Percentiles rank a stretch among this genome's conserved stretches.
Evolutionary conservation across 2,888 invertebrate species (phyloP).

Genomic region (Caenorhabditis sp.): DNA sequence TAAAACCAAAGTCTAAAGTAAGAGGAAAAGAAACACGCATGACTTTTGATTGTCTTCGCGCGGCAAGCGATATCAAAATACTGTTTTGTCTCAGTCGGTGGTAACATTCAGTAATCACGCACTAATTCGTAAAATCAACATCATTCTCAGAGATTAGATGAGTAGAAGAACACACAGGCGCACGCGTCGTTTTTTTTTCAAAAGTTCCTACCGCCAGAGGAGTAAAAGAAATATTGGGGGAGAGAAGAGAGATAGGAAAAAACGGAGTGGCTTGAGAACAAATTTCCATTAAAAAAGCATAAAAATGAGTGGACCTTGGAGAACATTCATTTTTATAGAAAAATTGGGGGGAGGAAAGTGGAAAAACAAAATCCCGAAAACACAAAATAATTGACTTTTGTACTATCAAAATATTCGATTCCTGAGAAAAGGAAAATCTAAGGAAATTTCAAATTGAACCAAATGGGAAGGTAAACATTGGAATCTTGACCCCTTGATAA

Average conservation of each 20-base stretch:
- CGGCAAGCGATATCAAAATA: conserved; percentile 39
- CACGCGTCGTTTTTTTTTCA: not conserved
- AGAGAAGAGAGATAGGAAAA: not conserved
- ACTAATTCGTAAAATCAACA: conserved; percentile 53
- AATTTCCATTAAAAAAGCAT: too few relatives aligned
- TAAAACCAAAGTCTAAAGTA: not conserved
- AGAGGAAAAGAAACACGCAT: conserved; percentile 21
- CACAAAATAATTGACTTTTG: too few relatives aligned
- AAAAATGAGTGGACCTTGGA: too few relatives aligned
- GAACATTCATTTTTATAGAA: conserved; percentile 1
- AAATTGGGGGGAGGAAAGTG: too few relatives aligned
- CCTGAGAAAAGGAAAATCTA: not conserved
- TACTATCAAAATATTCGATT: too few relatives aligned
- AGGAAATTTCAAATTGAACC: too few relatives aligned
- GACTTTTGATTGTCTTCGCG: conserved; percentile 15
- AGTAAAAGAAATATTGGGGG: not conserved
- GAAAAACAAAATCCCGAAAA: too few relatives aligned
- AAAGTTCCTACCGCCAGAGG: not conserved
- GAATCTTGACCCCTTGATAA: conserved; percentile 44
- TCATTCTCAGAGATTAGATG: conserved; percentile 42
- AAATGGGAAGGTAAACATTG: conserved; percentile 19
- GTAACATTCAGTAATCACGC: conserved; percentile 41
- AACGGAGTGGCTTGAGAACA: not conserved
- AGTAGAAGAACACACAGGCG: conserved; percentile 2
- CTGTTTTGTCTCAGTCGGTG: conserved; percentile 20